phyloP scores from a whole-genome alignment of 2,113 vertebrate species.

The Suricata suricatta region DNA sequence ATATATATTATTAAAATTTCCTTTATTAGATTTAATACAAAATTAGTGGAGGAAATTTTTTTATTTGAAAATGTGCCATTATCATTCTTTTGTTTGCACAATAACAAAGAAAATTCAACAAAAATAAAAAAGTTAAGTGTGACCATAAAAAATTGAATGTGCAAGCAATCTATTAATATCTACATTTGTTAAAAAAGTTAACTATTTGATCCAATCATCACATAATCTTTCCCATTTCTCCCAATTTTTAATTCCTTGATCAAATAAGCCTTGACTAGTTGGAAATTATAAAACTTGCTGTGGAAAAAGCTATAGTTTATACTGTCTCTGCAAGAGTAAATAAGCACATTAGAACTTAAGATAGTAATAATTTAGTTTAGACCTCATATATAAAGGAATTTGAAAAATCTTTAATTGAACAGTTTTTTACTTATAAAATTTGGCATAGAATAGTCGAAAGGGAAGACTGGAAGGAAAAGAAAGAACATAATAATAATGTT shows the following conservation, averaged over 20 bases:
- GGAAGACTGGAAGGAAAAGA: background rate
- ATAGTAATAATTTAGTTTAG: background rate
- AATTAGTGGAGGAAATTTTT: background rate
- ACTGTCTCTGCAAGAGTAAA: background rate
- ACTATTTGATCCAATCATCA: background rate
- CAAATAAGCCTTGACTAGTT: background rate
- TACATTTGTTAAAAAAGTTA: background rate
- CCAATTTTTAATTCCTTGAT: background rate
- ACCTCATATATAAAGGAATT: background rate
- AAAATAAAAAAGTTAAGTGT: background rate
- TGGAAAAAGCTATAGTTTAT: background rate
- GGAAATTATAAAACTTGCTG: background rate
- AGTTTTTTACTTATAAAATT: background rate
- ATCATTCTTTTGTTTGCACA: background rate
- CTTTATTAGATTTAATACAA: background rate
- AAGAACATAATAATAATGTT: background rate
- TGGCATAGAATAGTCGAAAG: background rate
- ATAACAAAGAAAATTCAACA: background rate
- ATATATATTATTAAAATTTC: background rate
- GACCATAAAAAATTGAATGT: background rate
- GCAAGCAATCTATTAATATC: background rate
- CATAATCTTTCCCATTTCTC: background rate
- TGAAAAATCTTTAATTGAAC: background rate
- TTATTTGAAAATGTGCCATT: background rate
- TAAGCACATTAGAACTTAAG: background rate